phyloP scores from a whole-genome alignment of 2,888 invertebrate genomes.

The Chloromyia formosa region DNA sequence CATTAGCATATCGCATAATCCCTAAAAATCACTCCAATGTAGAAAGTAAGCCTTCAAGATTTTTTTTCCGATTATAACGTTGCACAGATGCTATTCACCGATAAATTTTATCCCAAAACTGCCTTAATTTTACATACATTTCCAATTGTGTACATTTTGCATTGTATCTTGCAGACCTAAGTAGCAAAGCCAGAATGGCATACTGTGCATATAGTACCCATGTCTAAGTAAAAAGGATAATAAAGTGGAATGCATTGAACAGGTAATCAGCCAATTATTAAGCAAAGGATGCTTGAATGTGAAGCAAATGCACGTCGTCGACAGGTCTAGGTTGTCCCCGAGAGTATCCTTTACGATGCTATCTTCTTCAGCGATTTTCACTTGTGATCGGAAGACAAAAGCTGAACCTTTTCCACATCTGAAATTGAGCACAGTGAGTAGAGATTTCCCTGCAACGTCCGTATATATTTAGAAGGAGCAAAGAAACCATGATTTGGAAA shows the following conservation, averaged over 20 bases:
- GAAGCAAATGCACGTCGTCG: slow-evolving; percentile 31
- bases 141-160: slow-evolving; percentile 20
- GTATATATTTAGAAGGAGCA: too few relatives aligned
- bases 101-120: slow-evolving; percentile 31
- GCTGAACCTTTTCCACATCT: background rate
- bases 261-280: slow-evolving; percentile 39
- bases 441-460: too few relatives aligned
- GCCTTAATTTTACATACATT: slow-evolving; percentile 14
- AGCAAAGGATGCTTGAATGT: slow-evolving; percentile 20
- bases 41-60: background rate
- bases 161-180: background rate
- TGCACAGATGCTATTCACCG: slow-evolving; percentile 2
- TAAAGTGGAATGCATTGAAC: slow-evolving; percentile 37
- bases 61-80: background rate
- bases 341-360: slow-evolving; percentile 8
- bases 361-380: slow-evolving; percentile 34
- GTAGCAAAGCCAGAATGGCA: background rate
- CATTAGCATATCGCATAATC: background rate
- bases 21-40: background rate
- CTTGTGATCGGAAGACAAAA: slow-evolving; percentile 33
- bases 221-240: slow-evolving; percentile 28
- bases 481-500: too few relatives aligned
- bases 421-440: too few relatives aligned
- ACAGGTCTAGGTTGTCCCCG: background rate
- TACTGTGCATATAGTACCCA: background rate